These are phyloP conservation scores for Lacerta bilineata DNA, from an alignment of 2,797 vertebrate species.

Conservation along the genomic window DNA sequence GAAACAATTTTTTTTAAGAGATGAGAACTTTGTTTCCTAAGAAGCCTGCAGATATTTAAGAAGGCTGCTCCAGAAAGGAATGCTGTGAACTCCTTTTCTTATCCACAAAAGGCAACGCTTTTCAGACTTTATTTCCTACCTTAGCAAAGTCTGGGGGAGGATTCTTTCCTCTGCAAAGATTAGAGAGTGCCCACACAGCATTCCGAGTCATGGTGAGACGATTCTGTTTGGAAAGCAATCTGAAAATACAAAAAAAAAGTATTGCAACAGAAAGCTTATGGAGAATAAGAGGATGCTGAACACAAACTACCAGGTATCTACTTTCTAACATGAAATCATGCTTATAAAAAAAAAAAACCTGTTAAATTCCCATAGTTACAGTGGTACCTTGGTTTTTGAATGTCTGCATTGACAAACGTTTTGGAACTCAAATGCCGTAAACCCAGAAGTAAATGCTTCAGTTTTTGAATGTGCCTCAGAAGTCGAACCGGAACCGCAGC, in stretches of 20 bases:
- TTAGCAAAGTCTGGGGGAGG: slow-evolving; percentile 97
- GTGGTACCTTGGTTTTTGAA: no score
- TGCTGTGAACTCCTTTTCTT: neutral
- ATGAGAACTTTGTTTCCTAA: neutral
- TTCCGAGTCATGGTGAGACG: slow-evolving; percentile 87
- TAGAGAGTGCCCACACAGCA: slow-evolving; percentile 95
- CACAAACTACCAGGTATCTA: neutral
- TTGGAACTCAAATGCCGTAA: no score
- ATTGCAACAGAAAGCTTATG: slow-evolving; percentile 30
- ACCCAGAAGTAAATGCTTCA: no score
- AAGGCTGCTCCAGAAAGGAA: neutral
- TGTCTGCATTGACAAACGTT: no score
- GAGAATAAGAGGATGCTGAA: neutral
- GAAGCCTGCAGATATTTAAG: neutral
- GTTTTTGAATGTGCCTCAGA: no score
- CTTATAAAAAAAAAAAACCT: neutral
- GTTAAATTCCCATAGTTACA: neutral
- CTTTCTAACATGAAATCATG: neutral
- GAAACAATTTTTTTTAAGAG: neutral
- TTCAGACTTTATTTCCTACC: slow-evolving; percentile 79
- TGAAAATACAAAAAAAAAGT: slow-evolving; percentile 62
- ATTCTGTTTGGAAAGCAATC: slow-evolving; percentile 87
- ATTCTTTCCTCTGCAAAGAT: slow-evolving; percentile 96
- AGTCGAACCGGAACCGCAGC: no score
- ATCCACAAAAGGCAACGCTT: neutral